Conservation (phyloP, 2,113 vertebrate species). For the Protobothrops mucrosquamatus region DNA sequence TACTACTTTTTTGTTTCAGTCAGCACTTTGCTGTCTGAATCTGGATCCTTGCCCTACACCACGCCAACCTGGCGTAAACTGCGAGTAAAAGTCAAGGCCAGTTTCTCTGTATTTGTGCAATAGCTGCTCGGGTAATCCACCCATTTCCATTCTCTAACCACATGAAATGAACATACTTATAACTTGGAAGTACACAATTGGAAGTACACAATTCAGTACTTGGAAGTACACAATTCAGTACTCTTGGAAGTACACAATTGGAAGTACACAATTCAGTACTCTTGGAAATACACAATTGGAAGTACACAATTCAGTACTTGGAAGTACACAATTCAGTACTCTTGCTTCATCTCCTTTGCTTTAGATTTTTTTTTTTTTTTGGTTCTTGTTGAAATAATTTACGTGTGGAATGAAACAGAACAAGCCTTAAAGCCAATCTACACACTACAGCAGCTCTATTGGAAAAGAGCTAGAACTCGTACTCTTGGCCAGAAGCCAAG, state of each 20-base stretch:
- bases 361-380: neutral
- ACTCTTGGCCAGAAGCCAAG: neutral
- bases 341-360: neutral
- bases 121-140: neutral
- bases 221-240: neutral
- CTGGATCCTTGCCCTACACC: neutral
- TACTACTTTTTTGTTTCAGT: neutral
- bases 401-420: neutral
- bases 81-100: neutral
- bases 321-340: neutral
- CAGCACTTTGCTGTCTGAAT: neutral
- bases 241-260: no score
- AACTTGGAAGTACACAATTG: no score
- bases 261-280: neutral
- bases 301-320: neutral
- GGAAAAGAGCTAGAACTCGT: neutral
- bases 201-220: neutral
- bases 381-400: neutral
- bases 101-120: neutral
- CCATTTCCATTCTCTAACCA: neutral
- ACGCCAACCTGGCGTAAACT: neutral
- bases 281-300: no score
- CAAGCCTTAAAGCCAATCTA: neutral
- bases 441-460: neutral
- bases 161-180: neutral